These are phyloP conservation scores for Hylaeus volcanicus DNA, from an alignment of 1,140 invertebrate genomes.

Conservation along the genomic window DNA sequence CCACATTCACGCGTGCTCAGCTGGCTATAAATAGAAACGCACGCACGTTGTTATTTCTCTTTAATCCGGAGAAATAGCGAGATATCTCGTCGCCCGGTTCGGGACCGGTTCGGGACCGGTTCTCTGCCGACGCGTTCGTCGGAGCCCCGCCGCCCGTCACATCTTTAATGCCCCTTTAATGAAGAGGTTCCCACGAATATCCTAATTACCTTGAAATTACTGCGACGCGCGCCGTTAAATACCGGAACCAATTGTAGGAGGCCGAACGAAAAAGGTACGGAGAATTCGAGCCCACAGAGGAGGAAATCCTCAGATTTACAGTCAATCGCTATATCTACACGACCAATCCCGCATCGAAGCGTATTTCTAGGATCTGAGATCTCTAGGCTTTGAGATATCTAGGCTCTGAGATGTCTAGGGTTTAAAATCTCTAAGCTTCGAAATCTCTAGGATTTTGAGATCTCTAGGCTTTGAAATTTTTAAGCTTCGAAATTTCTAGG, in stretches of 20 bases:
- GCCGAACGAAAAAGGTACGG: too few relatives aligned
- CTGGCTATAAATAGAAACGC: conserved; percentile 53
- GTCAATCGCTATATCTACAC: too few relatives aligned
- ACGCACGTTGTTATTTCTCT: conserved; percentile 45
- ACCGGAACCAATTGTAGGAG: conserved; percentile 18
- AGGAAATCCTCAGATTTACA: too few relatives aligned
- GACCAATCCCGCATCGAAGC: too few relatives aligned
- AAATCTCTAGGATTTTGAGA: too few relatives aligned
- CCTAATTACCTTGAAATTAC: conserved; percentile 57
- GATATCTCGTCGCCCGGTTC: conserved; percentile 27
- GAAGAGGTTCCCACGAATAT: conserved; percentile 58
- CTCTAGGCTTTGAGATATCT: too few relatives aligned
- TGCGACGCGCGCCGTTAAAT: conserved; percentile 36
- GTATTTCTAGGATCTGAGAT: too few relatives aligned
- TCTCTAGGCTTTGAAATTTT: too few relatives aligned
- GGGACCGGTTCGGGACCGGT: conserved; percentile 42
- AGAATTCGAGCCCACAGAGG: too few relatives aligned
- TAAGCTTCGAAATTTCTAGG: too few relatives aligned
- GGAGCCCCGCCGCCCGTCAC: background rate
- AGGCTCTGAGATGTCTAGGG: too few relatives aligned
- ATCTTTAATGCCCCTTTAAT: conserved; percentile 52
- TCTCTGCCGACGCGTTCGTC: conserved; percentile 28
- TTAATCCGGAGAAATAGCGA: conserved; percentile 57
- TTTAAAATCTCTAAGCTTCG: too few relatives aligned
- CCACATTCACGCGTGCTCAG: conserved; percentile 16